phyloP scores from a whole-genome alignment of 2,113 vertebrate species.

The Malurus cyaneus region DNA sequence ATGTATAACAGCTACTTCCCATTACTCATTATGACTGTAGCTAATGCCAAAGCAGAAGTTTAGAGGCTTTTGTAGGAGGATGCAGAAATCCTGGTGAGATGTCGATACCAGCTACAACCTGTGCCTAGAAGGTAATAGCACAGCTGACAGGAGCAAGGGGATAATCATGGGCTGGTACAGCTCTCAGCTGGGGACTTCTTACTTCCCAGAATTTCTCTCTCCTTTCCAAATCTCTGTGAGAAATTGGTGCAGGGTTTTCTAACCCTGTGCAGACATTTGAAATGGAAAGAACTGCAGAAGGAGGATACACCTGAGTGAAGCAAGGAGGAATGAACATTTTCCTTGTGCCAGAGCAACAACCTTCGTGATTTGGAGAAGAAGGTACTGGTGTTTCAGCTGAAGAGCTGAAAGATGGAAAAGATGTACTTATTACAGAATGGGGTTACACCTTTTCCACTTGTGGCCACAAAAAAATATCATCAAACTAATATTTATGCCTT shows the following conservation, averaged over 20 bases:
- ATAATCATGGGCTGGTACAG: neutral
- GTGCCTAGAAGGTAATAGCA: neutral
- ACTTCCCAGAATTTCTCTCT: neutral
- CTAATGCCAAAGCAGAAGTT: neutral
- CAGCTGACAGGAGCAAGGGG: neutral
- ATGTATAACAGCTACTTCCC: neutral
- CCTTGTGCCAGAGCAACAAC: neutral
- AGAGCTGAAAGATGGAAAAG: neutral
- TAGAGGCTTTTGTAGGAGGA: neutral
- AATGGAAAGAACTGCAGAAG: neutral
- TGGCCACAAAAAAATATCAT: neutral
- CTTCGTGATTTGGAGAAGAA: neutral
- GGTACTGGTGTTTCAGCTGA: neutral
- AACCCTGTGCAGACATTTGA: neutral
- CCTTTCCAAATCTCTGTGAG: neutral
- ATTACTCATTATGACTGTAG: neutral
- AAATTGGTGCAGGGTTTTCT: neutral
- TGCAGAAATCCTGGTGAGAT: neutral
- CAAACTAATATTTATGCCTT: neutral
- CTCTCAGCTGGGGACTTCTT: neutral
- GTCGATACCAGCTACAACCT: neutral
- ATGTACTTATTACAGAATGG: neutral
- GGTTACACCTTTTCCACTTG: neutral
- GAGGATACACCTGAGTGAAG: fast-evolving
- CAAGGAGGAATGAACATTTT: neutral